These are phyloP conservation scores for pig (Sus scrofa) DNA, from an alignment of 2,113 vertebrate species.

Conservation along the genomic window DNA sequence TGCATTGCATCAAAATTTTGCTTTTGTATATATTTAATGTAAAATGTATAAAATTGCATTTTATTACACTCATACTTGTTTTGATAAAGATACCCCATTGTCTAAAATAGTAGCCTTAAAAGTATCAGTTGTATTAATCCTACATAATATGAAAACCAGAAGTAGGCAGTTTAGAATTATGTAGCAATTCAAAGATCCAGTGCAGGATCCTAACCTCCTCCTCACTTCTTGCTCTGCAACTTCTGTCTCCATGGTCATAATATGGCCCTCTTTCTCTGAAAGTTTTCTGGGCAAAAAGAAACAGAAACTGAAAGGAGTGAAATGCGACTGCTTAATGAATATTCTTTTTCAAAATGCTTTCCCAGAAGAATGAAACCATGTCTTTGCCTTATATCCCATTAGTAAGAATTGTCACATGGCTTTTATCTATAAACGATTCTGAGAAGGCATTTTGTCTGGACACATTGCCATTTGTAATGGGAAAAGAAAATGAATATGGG, in stretches of 20 bases:
- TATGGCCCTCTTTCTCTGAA: too few relatives aligned
- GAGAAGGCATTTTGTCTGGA: not conserved
- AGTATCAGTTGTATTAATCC: not conserved
- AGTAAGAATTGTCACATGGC: not conserved
- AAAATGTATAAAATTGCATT: not conserved
- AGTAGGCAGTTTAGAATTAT: not conserved
- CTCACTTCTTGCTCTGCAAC: not conserved
- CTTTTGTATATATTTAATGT: not conserved
- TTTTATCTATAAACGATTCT: not conserved
- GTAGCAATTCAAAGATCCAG: not conserved
- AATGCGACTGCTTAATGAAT: not conserved
- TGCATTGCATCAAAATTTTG: not conserved
- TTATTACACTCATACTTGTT: not conserved
- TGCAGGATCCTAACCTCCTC: not conserved
- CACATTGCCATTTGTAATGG: not conserved
- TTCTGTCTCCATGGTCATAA: not conserved
- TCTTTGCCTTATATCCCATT: not conserved
- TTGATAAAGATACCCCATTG: not conserved
- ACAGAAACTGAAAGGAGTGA: not conserved
- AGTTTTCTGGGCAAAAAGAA: not conserved
- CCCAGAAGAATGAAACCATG: not conserved
- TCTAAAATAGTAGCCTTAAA: not conserved
- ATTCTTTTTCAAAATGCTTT: not conserved
- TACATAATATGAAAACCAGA: not conserved
- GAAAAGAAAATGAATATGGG: not conserved